Percentiles rank a stretch among this genome's conserved stretches.
phyloP scores from a whole-genome alignment of 2,888 invertebrate species.

The Thereva unica region DNA sequence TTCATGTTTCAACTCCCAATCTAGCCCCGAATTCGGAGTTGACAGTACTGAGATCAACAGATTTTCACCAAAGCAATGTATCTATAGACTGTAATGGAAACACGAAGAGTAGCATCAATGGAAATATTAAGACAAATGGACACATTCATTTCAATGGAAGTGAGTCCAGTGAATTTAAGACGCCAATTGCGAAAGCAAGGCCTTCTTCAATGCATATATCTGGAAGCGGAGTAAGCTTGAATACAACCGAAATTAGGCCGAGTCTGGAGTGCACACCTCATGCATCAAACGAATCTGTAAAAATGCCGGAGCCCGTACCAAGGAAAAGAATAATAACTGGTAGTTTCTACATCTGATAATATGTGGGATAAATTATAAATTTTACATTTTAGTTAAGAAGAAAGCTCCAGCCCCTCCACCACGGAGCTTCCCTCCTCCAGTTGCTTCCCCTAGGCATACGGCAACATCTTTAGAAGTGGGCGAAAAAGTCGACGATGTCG shows the following conservation, averaged over 20 bases:
- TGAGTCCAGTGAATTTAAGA: not conserved
- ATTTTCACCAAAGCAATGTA: conserved; percentile 43
- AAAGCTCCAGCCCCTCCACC: conserved; percentile 56
- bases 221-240: conserved; percentile 38
- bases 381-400: conserved; percentile 45
- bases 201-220: conserved; percentile 42
- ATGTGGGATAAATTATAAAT: not conserved
- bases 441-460: conserved; percentile 47
- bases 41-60: conserved; percentile 33
- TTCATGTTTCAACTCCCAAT: conserved; percentile 56
- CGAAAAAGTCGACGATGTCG: conserved; percentile 1
- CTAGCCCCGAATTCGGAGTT: conserved; percentile 42
- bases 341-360: conserved; percentile 19
- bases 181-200: conserved; percentile 31
- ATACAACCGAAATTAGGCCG: not conserved
- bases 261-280: conserved; percentile 37
- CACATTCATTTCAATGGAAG: conserved; percentile 31
- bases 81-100: conserved; percentile 54
- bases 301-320: conserved; percentile 54
- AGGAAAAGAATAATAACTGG: conserved; percentile 49
- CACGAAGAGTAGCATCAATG: conserved; percentile 41
- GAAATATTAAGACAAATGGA: conserved; percentile 26
- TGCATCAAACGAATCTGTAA: conserved; percentile 30
- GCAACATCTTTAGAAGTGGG: conserved; percentile 9
- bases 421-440: conserved; percentile 36